Conservation (phyloP, 2,888 invertebrate species). For the Exephanes ischioxanthus region DNA sequence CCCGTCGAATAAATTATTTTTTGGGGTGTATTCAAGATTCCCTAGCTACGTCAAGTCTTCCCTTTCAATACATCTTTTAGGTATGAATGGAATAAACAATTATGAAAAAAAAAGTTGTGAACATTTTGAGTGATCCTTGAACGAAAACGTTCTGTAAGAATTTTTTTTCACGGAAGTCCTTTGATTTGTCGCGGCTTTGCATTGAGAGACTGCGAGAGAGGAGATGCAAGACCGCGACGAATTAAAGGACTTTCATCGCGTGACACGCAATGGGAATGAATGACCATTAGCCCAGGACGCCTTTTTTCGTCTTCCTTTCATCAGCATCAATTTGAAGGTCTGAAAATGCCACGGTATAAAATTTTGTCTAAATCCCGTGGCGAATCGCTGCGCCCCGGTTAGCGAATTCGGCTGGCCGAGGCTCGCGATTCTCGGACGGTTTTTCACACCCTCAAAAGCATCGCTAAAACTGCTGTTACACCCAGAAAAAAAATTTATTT, state of each 20-base stretch:
- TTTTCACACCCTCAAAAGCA: too few relatives aligned
- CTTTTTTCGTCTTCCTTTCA: background rate
- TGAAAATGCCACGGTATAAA: background rate
- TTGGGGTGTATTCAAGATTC: too few relatives aligned
- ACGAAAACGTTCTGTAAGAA: background rate
- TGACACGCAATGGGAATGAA: conserved; percentile 44
- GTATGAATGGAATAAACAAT: too few relatives aligned
- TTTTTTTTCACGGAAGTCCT: conserved; percentile 21
- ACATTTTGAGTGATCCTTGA: background rate
- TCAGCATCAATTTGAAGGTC: conserved; percentile 15
- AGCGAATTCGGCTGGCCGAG: background rate
- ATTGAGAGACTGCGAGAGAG: conserved; percentile 10
- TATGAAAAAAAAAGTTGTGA: background rate
- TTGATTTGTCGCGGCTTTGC: conserved; percentile 3
- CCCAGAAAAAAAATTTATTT: too few relatives aligned
- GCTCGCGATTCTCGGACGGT: background rate
- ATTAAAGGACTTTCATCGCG: conserved; percentile 10
- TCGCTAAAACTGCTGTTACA: too few relatives aligned
- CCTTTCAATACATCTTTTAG: too few relatives aligned
- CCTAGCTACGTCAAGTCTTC: too few relatives aligned
- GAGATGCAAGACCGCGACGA: conserved; percentile 5
- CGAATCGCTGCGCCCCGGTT: conserved; percentile 8
- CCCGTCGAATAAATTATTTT: too few relatives aligned
- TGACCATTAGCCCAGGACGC: conserved; percentile 7
- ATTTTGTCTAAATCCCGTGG: conserved; percentile 13